Evolutionary conservation across 2,888 invertebrate genomes (phyloP).

Genomic region (Octonoba sinensis): DNA sequence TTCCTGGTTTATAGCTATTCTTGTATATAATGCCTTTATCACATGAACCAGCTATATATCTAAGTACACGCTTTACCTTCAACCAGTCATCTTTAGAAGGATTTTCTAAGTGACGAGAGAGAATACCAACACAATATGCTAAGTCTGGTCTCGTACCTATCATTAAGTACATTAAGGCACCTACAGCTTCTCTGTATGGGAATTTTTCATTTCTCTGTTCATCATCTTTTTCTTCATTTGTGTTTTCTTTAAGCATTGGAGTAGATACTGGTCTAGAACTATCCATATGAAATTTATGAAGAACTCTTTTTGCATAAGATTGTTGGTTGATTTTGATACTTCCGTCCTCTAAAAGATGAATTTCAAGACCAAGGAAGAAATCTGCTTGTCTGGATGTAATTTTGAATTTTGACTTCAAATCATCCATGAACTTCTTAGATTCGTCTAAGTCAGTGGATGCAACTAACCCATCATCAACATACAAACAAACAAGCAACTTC

Average conservation of each 20-base stretch:
- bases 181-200: slow-evolving; percentile 22
- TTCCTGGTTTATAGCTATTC: no score
- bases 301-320: slow-evolving; percentile 28
- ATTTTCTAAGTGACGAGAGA: slow-evolving; percentile 29
- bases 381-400: not conserved
- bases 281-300: slow-evolving; percentile 30
- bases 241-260: not conserved
- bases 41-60: slow-evolving; percentile 20
- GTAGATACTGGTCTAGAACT: slow-evolving; percentile 13
- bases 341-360: not conserved
- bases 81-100: slow-evolving; percentile 8
- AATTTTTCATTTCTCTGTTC: slow-evolving; percentile 4
- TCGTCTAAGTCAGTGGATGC: slow-evolving; percentile 17
- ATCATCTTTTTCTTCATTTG: not conserved
- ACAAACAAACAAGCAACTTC: slow-evolving; percentile 17
- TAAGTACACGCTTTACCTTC: slow-evolving; percentile 18
- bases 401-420: slow-evolving; percentile 25
- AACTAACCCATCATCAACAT: slow-evolving; percentile 45
- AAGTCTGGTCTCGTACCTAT: slow-evolving; percentile 46
- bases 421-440: slow-evolving; percentile 10
- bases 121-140: slow-evolving; percentile 24
- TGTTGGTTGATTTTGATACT: slow-evolving; percentile 17
- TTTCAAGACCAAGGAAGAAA: slow-evolving; percentile 25
- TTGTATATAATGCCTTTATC: no score
- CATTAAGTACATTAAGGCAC: slow-evolving; percentile 48